Base-by-base conservation (phyloP, 2,113 vertebrate species). In the Silurus meridionalis region DNA sequence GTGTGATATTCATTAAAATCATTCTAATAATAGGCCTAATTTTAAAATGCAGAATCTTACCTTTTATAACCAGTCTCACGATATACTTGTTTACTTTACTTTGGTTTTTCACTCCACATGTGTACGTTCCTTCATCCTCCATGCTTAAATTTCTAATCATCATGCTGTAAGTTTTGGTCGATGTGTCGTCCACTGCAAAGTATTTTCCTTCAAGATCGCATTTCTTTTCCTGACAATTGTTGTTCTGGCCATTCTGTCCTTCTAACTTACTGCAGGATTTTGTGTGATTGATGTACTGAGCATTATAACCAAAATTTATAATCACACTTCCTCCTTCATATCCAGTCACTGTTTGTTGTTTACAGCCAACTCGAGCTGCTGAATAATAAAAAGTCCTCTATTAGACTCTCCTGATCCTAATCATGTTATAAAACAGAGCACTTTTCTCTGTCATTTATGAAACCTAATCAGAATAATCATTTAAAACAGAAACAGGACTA, bases 241-340 rank as follows among this genome's bases (percentile, higher is more conserved):
- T 17, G 52, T 77, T 23, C 17, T 55, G 25, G 52, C 87, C 86
- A 57, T 53, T 13, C 0, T 0, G 6, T 17, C 25, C 19, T 0
- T 5, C 8, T 1, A 57, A 0, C 50, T 71, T 82, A 80, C 85
- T 87, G 21, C 87, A 82, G 9, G 52, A 48, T 61, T 78, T 85
- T 58, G 58, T 66, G 60, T 72, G 55, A 46, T 75, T 79, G 4
- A 4, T 63, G 63, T 55, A 37, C 37, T 37, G 28, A 37, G 1
- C 28, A 37, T 37, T 37, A 37, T 37, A 37, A 37, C 28, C 28
- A 37, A 37, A 37, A 37, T 37, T 14, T 10, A 15, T 1, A 25
- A 87, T 78, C 25, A 87, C 14, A 87, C 83, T 85, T 82, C 83
- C 88, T 71, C 82, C 78, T 46, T 1, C 6, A 10, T 81, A 82